phyloP scores from a whole-genome alignment of 2,797 vertebrate species.

The Gallirallus australis region DNA sequence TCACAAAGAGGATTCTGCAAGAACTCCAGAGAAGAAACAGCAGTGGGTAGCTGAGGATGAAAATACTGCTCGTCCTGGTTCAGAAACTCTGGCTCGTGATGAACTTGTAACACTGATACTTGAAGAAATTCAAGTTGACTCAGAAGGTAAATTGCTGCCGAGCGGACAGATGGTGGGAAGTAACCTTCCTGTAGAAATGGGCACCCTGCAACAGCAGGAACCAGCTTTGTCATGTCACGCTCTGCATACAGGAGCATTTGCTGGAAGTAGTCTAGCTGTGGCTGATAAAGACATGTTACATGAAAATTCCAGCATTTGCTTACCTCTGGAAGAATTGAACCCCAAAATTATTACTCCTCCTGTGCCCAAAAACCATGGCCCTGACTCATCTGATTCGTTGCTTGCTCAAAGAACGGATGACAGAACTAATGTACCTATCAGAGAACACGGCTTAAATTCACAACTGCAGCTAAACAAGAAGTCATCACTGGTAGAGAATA shows the following conservation, averaged over 20 bases:
- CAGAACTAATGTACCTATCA: not conserved
- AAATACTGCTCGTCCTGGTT: constrained; percentile 69
- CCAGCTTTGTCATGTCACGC: not conserved
- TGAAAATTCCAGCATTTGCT: not conserved
- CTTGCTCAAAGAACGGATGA: not conserved
- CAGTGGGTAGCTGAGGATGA: not conserved
- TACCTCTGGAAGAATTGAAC: not conserved
- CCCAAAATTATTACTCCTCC: not conserved
- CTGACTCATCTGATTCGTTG: not conserved
- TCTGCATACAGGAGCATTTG: not conserved
- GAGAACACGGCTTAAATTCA: constrained; percentile 14
- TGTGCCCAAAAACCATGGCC: not conserved
- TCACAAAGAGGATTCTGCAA: not conserved
- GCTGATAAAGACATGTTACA: not conserved
- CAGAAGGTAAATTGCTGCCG: constrained; percentile 8
- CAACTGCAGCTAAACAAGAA: constrained; percentile 2
- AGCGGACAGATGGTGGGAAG: not conserved
- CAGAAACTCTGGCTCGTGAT: constrained; percentile 76
- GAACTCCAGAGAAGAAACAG: constrained; percentile 7
- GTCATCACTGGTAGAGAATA: not conserved
- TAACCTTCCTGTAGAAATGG: not conserved
- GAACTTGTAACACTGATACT: constrained; percentile 84
- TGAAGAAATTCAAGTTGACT: constrained; percentile 74
- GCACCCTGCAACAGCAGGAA: not conserved
- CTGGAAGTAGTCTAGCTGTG: not conserved